These are phyloP conservation scores for Labia minor DNA, from an alignment of 2,888 invertebrate genomes.

Conservation along the genomic window DNA sequence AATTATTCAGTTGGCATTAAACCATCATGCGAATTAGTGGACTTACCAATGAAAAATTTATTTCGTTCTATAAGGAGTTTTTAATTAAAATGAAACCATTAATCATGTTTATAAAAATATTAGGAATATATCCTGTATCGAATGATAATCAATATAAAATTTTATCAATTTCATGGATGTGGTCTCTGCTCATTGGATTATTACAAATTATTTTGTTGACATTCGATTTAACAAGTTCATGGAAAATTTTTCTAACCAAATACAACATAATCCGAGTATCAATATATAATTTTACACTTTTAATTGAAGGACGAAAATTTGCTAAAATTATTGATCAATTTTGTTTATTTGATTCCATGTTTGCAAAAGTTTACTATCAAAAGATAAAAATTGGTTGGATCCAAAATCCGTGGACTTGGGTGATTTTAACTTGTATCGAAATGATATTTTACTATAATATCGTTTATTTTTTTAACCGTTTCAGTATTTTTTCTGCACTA, in stretches of 20 bases:
- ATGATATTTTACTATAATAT: neutral
- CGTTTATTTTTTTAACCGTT: neutral
- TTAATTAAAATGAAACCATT: neutral
- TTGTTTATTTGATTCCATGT: neutral
- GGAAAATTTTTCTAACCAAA: neutral
- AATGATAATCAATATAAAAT: neutral
- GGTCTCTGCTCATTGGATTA: neutral
- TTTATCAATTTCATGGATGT: neutral
- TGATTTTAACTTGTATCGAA: neutral
- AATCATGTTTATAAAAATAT: neutral
- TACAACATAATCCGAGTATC: neutral
- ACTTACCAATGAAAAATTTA: neutral
- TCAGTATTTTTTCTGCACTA: neutral
- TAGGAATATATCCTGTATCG: neutral
- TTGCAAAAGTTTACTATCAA: neutral
- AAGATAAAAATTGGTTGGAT: neutral
- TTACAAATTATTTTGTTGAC: neutral
- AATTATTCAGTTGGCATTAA: too few species aligned
- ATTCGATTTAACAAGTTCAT: neutral
- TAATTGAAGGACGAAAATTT: neutral
- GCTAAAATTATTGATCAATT: neutral
- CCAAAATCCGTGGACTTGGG: neutral
- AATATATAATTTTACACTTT: neutral
- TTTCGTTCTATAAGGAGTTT: too few species aligned
- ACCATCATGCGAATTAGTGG: too few species aligned